A percentile compares a stretch with the other conserved stretches of the same genome.
Evolutionary conservation across 2,888 invertebrate genomes (phyloP).

Genomic region (Oligia fasciuncula): DNA sequence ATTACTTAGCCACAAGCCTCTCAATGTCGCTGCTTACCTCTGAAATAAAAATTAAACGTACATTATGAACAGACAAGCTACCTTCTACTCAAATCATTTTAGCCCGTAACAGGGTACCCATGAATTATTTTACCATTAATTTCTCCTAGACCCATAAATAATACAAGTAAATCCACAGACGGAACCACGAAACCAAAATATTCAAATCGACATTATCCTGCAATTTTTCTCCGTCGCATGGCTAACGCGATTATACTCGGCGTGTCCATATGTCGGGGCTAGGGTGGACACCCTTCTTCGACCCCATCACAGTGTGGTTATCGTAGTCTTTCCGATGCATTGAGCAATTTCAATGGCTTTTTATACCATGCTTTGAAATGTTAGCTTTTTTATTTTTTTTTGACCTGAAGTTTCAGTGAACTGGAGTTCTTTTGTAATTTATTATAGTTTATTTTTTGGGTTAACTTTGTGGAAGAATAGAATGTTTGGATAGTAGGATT

Average conservation of each 20-base stretch:
- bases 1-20: too few species aligned
- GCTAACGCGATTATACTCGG: constrained; percentile 71
- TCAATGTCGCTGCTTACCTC: too few species aligned
- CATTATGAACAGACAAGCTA: not conserved
- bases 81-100: not conserved
- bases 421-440: constrained; percentile 42
- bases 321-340: constrained; percentile 70
- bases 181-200: constrained; percentile 52
- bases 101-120: too few species aligned
- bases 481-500: not conserved
- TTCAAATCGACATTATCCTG: constrained; percentile 56
- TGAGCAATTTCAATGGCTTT: constrained; percentile 70
- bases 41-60: not conserved
- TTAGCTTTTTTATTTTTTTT: constrained; percentile 28
- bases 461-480: not conserved
- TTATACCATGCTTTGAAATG: constrained; percentile 60
- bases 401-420: constrained; percentile 54
- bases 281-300: constrained; percentile 63
- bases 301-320: constrained; percentile 64
- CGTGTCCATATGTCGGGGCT: constrained; percentile 67
- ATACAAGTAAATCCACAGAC: constrained; percentile 36
- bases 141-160: constrained; percentile 3
- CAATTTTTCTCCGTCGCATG: constrained; percentile 70
- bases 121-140: constrained; percentile 6
- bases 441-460: not conserved